A percentile compares a stretch with the other conserved stretches of the same genome.
These are phyloP conservation scores for Sycobia sp. DNA, from an alignment of 1,140 invertebrate genomes.

Conservation along the genomic window DNA sequence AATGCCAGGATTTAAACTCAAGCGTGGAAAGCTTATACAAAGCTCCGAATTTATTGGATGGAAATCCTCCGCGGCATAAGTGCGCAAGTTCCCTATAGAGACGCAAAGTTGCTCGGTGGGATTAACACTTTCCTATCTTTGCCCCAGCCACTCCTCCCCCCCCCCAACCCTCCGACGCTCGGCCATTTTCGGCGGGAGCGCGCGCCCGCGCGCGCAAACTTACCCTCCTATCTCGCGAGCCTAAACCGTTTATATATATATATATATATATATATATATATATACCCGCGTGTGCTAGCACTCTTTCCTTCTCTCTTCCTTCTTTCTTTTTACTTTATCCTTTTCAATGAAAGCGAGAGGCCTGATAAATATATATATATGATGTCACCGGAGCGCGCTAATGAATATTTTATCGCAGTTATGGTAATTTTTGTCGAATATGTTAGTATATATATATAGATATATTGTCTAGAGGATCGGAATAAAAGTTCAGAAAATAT, in stretches of 20 bases:
- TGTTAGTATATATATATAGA: too few species aligned
- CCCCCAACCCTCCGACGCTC: too few species aligned
- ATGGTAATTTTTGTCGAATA: too few species aligned
- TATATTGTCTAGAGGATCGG: too few species aligned
- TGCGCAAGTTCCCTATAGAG: constrained; percentile 57
- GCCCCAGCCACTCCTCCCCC: too few species aligned
- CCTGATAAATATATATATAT: not conserved
- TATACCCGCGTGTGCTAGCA: too few species aligned
- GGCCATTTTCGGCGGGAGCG: constrained; percentile 19
- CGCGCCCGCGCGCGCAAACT: constrained; percentile 12
- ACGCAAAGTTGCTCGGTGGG: constrained; percentile 58
- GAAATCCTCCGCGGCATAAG: constrained; percentile 61
- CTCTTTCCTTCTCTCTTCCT: too few species aligned
- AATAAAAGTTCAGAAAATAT: too few species aligned
- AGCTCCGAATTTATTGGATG: constrained; percentile 63
- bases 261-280: too few species aligned
- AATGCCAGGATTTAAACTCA: constrained; percentile 61
- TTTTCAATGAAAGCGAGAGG: constrained; percentile 12
- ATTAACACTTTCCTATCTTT: constrained; percentile 64
- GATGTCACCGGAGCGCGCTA: too few species aligned
- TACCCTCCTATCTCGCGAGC: not conserved
- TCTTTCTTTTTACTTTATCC: constrained; percentile 12
- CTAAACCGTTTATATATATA: not conserved
- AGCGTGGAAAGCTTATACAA: constrained; percentile 64
- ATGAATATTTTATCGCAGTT: too few species aligned